A percentile compares a stretch with the other conserved stretches of the same genome.
Conservation (phyloP, 2,113 vertebrate genomes). For the Ptilorrhoa leucosticta region DNA sequence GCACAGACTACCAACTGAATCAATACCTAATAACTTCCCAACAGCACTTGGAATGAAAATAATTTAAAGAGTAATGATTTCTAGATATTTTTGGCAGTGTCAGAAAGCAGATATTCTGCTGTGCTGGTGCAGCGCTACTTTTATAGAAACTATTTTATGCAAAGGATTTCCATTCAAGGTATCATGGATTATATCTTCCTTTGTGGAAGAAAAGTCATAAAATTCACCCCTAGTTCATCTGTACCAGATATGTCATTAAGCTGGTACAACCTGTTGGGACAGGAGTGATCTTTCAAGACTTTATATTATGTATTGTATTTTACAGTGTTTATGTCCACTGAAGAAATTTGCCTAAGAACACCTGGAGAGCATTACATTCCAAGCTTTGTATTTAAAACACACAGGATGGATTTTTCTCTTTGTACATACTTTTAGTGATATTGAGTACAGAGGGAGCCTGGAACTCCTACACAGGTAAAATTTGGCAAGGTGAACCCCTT, state of each 20-base stretch:
- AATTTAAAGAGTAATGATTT: not conserved
- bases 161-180: not conserved
- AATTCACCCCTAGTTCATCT: not conserved
- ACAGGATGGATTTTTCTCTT: not conserved
- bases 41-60: not conserved
- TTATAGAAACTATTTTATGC: not conserved
- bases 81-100: not conserved
- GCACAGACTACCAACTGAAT: not conserved
- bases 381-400: not conserved
- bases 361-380: not conserved
- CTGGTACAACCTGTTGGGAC: not conserved
- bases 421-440: not conserved
- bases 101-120: not conserved
- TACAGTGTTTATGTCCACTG: not conserved
- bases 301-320: not conserved
- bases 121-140: not conserved
- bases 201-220: not conserved
- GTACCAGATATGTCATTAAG: not conserved
- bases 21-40: not conserved
- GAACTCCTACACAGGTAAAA: not conserved
- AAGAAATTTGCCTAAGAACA: not conserved
- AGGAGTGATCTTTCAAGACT: not conserved
- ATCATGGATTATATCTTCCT: not conserved
- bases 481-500: not conserved
- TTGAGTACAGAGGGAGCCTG: not conserved